phyloP scores from a whole-genome alignment of 2,888 invertebrate species.

The Hymenopus coronatus region DNA sequence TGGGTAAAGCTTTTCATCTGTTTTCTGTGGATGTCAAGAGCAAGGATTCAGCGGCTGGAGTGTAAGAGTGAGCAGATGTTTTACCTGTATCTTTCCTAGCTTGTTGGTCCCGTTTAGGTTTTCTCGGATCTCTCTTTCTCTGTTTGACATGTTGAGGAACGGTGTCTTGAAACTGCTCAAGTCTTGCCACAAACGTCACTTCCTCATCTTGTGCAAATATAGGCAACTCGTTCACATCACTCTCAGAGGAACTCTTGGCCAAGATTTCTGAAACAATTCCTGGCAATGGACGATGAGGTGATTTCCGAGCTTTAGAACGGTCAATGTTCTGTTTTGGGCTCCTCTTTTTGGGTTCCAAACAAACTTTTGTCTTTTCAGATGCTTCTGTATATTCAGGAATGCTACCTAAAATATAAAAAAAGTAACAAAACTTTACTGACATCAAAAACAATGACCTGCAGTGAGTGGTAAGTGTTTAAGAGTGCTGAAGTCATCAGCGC shows the following conservation, averaged over 20 bases:
- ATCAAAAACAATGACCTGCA: too few relatives aligned
- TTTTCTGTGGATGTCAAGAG: too few relatives aligned
- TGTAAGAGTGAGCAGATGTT: too few relatives aligned
- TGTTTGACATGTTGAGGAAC: slow-evolving; percentile 43
- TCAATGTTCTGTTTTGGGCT: slow-evolving; percentile 45
- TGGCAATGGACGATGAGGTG: slow-evolving; percentile 55
- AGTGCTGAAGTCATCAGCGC: too few relatives aligned
- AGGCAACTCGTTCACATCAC: slow-evolving; percentile 31
- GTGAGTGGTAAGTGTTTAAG: too few relatives aligned
- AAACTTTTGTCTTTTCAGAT: slow-evolving; percentile 29
- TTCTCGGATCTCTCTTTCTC: slow-evolving; percentile 39
- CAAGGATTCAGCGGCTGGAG: too few relatives aligned
- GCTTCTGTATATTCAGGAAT: slow-evolving; percentile 37
- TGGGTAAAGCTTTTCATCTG: too few relatives aligned
- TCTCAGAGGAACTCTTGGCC: slow-evolving; percentile 29
- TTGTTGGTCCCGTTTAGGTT: slow-evolving; percentile 39
- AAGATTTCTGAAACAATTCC: slow-evolving; percentile 40
- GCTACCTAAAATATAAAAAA: slow-evolving; percentile 22
- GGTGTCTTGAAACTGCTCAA: slow-evolving; percentile 51
- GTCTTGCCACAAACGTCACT: slow-evolving; percentile 47
- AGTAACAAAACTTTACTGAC: neutral
- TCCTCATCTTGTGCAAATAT: slow-evolving; percentile 40
- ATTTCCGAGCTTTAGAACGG: slow-evolving; percentile 60
- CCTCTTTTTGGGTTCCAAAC: slow-evolving; percentile 36
- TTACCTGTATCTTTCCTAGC: slow-evolving; percentile 20